Base-by-base conservation (phyloP, 2,797 vertebrate genomes). In the Novumbra hubbsi region DNA sequence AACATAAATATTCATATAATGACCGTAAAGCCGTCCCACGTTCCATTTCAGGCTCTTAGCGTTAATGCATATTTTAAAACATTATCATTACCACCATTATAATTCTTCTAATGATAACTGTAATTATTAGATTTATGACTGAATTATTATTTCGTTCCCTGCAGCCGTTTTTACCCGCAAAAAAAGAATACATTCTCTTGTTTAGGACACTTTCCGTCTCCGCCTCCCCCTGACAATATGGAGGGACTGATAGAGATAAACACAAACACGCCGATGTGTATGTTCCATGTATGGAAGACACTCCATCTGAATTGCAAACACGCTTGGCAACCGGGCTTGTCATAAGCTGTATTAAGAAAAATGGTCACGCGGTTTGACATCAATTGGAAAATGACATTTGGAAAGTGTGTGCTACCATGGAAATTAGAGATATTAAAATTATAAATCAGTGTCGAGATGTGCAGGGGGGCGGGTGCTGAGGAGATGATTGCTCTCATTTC, bases 351-450 rank as follows among this genome's bases (percentile, higher is more conserved):
- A 96, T 96, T 95, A 95, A 95, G 95, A 96, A 93, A 95, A 96
- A 96, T 94, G 90, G 93, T 93, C 91, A 92, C 92, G 84, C 88
- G 76, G 90, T 94, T 95, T 95, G 95, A 96, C 95, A 93, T 93
- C 95, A 96, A 95, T 96, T 96, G 94, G 94, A 95, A 96, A 95
- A 95, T 95, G 94, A 94, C 93, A 93, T 94, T 96, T 93, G 90
- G 94, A 95, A 94, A 93, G 94, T 90, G 91, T 92, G 87, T 80
- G 83, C 91, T 88, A 91, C 91, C 88, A 91, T 94, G 93, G 92
- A 96, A 95, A 96, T 96, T 95, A 96, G 91, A 93, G 93, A 95
- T 96, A 96, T 96, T 96, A 96, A 95, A 96, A 96, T 96, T 94
- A 95, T 96, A 95, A 95, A 96, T 96, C 95, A 96, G 94, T 93